These are phyloP conservation scores for Ursus arctos DNA, from an alignment of 2,113 vertebrate genomes.

Conservation along the genomic window DNA sequence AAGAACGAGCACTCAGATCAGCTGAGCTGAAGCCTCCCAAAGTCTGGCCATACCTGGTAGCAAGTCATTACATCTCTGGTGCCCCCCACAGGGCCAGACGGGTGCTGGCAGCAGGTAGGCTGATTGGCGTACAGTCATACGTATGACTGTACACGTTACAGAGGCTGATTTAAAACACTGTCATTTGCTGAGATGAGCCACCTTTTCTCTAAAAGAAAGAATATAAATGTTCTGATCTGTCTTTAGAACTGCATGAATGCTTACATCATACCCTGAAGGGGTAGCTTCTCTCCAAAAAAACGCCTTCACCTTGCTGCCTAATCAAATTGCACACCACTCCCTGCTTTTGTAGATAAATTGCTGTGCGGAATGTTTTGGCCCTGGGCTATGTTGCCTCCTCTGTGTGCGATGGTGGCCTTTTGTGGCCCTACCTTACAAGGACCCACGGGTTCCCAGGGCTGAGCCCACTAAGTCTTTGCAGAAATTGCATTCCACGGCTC, in stretches of 20 bases:
- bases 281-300: constrained; percentile 27
- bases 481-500: constrained; percentile 36
- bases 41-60: neutral
- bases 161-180: neutral
- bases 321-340: constrained; percentile 30
- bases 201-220: neutral
- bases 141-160: neutral
- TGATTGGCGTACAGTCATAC: neutral
- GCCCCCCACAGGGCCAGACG: neutral
- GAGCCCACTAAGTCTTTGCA: constrained; percentile 2
- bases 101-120: neutral
- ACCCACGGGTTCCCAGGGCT: neutral
- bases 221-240: neutral
- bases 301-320: constrained; percentile 48
- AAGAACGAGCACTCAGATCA: neutral
- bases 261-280: neutral
- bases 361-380: constrained; percentile 18
- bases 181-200: neutral
- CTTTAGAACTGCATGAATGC: constrained; percentile 31
- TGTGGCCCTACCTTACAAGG: neutral
- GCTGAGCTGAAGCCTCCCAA: neutral
- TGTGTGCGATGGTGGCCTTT: neutral
- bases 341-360: constrained; percentile 34
- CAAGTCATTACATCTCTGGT: neutral
- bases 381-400: neutral